Percentiles rank a stretch among this genome's conserved stretches.
Evolutionary conservation across 2,888 invertebrate species (phyloP).

Genomic region (Ochlodes sylvanus): DNA sequence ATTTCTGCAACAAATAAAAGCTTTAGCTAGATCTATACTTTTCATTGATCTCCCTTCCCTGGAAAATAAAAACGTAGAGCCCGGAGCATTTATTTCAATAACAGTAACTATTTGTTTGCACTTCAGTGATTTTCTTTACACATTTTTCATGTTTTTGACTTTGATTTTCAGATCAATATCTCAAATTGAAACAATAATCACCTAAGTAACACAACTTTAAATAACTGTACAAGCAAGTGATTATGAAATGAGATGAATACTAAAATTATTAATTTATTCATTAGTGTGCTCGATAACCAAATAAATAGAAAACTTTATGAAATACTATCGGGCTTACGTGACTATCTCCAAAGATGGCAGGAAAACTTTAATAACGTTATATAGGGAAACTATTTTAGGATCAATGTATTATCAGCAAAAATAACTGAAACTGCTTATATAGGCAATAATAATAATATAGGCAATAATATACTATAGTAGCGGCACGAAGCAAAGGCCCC

Average conservation of each 20-base stretch:
- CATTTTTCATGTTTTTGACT: constrained; percentile 6
- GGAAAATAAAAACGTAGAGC: constrained; percentile 61
- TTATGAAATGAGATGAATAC: constrained; percentile 32
- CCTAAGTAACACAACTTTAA: constrained; percentile 3
- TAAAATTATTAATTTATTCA: constrained; percentile 2
- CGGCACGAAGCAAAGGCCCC: no score
- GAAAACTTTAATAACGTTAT: constrained; percentile 8
- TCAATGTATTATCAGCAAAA: not conserved
- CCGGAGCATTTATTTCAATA: constrained; percentile 38
- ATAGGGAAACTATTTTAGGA: not conserved
- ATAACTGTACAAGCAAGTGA: constrained; percentile 19
- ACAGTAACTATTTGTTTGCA: constrained; percentile 24
- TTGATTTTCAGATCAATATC: not conserved
- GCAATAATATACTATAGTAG: no score
- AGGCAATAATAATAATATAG: not conserved
- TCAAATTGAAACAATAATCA: constrained; percentile 17
- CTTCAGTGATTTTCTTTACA: constrained; percentile 10
- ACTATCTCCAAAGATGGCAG: constrained; percentile 25
- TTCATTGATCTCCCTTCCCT: constrained; percentile 84
- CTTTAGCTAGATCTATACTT: constrained; percentile 47
- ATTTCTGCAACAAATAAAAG: constrained; percentile 53
- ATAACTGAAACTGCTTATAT: not conserved
- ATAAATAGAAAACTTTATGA: constrained; percentile 7
- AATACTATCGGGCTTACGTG: constrained; percentile 34
- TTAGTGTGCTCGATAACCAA: not conserved